These are phyloP conservation scores for Morpho helenor DNA, from an alignment of 2,888 invertebrate genomes.

Conservation along the genomic window DNA sequence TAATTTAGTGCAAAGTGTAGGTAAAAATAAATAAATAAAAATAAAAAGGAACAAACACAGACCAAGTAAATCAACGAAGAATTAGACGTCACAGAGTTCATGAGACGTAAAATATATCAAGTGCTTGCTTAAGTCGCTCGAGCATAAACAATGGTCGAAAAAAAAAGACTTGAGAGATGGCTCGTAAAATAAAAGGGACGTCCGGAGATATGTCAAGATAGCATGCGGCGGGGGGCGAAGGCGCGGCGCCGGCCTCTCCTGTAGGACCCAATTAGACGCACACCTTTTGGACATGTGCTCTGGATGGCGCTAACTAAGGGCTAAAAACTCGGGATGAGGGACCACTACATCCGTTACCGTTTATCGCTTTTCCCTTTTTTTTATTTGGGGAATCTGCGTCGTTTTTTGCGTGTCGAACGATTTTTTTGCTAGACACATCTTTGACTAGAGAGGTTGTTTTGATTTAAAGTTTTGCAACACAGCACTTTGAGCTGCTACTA, in stretches of 20 bases:
- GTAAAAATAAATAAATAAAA: too few relatives aligned
- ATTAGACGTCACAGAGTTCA: constrained; percentile 54
- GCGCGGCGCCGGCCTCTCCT: constrained; percentile 54
- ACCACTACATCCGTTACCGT: constrained; percentile 64
- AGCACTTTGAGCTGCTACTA: too few relatives aligned
- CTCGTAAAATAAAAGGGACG: constrained; percentile 77
- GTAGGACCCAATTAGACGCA: constrained; percentile 76
- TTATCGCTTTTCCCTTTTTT: constrained; percentile 51
- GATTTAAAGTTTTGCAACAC: too few relatives aligned
- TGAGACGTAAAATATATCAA: constrained; percentile 64
- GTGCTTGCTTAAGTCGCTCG: constrained; percentile 34
- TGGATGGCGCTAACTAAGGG: constrained; percentile 63
- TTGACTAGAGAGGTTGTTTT: too few relatives aligned
- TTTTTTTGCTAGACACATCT: too few relatives aligned
- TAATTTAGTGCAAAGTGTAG: too few relatives aligned
- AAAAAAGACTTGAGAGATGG: constrained; percentile 64
- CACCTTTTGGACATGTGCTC: constrained; percentile 78
- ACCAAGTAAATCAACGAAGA: constrained; percentile 39
- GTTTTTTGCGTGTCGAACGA: constrained; percentile 14
- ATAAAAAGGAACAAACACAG: neutral
- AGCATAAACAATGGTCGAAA: constrained; percentile 63
- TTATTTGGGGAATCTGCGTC: constrained; percentile 21
- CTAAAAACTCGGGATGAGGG: constrained; percentile 58
- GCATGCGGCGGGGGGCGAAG: constrained; percentile 56
- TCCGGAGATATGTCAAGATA: constrained; percentile 79